A percentile compares a stretch with the other conserved stretches of the same genome.
These are phyloP conservation scores for Lycopodina hypogea DNA, from an alignment of 37 sponge, comb jelly and placozoan genomes.

Conservation along the genomic window DNA sequence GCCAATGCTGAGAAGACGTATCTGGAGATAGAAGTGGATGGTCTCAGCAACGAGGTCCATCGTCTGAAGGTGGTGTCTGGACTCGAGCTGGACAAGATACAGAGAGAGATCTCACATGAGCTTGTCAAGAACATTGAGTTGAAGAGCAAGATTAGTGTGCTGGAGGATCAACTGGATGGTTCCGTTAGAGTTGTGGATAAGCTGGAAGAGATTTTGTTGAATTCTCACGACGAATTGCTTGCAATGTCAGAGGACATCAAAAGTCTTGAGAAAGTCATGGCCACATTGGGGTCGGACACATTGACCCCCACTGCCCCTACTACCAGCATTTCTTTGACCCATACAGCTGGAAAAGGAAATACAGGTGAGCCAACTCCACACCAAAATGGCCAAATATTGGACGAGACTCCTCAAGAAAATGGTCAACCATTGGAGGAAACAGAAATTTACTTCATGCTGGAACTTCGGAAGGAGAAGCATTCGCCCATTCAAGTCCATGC, in stretches of 20 bases:
- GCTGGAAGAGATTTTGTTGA: constrained; percentile 31
- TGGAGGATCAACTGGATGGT: constrained; percentile 28
- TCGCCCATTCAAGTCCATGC: constrained; percentile 37
- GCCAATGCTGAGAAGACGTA: constrained; percentile 36
- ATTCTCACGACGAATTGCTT: constrained; percentile 33
- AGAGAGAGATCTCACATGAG: constrained; percentile 34
- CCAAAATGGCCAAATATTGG: neutral
- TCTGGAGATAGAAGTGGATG: constrained; percentile 63
- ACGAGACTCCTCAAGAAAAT: too few relatives aligned
- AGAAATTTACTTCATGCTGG: neutral
- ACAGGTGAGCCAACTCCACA: neutral
- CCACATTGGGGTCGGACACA: constrained; percentile 21
- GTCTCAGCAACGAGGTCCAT: constrained; percentile 42
- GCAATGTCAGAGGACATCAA: constrained; percentile 40
- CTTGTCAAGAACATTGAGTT: constrained; percentile 38
- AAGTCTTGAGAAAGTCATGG: constrained; percentile 33
- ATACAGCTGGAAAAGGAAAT: neutral
- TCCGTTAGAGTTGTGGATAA: constrained; percentile 4
- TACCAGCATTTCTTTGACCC: neutral
- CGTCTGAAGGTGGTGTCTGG: constrained; percentile 22
- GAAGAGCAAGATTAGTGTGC: neutral
- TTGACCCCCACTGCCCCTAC: neutral
- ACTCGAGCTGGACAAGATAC: constrained; percentile 43
- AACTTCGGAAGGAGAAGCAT: constrained; percentile 19
- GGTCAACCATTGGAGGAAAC: too few relatives aligned